phyloP scores from a whole-genome alignment of 2,113 vertebrate genomes.

The Shinisaurus crocodilurus region DNA sequence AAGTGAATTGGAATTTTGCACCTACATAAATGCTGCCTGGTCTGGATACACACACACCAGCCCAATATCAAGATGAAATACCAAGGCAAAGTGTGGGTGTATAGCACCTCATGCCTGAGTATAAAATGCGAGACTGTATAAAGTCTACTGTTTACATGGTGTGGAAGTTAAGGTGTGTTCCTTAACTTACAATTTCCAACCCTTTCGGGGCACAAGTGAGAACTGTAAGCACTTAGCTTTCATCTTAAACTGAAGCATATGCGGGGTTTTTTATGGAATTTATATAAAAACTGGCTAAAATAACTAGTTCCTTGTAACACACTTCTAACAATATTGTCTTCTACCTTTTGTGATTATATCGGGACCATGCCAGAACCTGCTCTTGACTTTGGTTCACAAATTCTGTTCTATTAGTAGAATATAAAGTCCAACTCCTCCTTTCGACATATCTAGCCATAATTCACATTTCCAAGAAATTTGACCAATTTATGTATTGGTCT shows the following conservation, averaged over 20 bases:
- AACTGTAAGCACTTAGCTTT: background rate
- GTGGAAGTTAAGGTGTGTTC: background rate
- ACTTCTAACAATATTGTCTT: background rate
- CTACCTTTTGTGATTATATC: background rate
- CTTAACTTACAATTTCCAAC: background rate
- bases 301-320: background rate
- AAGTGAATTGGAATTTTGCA: background rate
- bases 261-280: background rate
- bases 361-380: background rate
- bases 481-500: no score
- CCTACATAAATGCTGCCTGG: background rate
- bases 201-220: background rate
- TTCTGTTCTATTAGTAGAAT: background rate
- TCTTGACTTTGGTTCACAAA: background rate
- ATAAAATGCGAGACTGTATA: background rate
- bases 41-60: no score
- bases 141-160: background rate
- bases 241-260: background rate
- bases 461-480: background rate
- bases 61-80: background rate
- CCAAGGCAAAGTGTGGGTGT: background rate
- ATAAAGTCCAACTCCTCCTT: background rate
- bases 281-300: background rate
- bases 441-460: background rate
- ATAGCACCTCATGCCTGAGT: background rate